Base-by-base conservation (phyloP, 2,113 vertebrate species). In the Percopsis transmontana region DNA sequence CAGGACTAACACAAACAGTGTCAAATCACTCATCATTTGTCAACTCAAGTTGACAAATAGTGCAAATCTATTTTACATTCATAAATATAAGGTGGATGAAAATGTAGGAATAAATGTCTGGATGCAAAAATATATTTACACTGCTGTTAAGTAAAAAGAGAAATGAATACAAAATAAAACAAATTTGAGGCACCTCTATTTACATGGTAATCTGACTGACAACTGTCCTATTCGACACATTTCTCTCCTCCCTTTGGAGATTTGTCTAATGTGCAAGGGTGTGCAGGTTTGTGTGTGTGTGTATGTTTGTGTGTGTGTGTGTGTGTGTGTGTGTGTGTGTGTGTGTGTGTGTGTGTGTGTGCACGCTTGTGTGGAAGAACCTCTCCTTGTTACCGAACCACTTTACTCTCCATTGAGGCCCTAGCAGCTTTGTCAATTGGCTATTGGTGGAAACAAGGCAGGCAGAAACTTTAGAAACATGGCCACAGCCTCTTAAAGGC, bases 401-500 rank as follows among this genome's bases (percentile, higher is more conserved):
- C 91, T 93, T 89, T 92, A 91, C 89, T 91, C 89, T 90, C 90
- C 91, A 93, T 92, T 92, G 91, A 92, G 86, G 86, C 87, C 82
- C 79, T 87, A 86, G 90, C 91, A 91, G 92, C 91, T 92, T 93
- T 93, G 91, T 93, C 91, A 93, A 93, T 92, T 92, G 91, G 90
- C 91, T 93, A 92, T 93, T 93, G 92, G 92, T 90, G 90, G 89
- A 92, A 93, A 93, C 92, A 93, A 93, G 86, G 83, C 91, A 92
- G 89, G 91, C 91, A 92, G 92, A 92, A 92, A 92, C 91, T 93
- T 92, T 92, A 92, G 92, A 91, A 91, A 91, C 88, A 88, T 77
- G 84, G 89, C 84, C 84, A 87, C 89, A 60, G 90, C 90, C 91
- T 90, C 91, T 92, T 93, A 93, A 93, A 92, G 92, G 89, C 85